Conservation (phyloP, 2,113 vertebrate species). For the Strigops habroptila region DNA sequence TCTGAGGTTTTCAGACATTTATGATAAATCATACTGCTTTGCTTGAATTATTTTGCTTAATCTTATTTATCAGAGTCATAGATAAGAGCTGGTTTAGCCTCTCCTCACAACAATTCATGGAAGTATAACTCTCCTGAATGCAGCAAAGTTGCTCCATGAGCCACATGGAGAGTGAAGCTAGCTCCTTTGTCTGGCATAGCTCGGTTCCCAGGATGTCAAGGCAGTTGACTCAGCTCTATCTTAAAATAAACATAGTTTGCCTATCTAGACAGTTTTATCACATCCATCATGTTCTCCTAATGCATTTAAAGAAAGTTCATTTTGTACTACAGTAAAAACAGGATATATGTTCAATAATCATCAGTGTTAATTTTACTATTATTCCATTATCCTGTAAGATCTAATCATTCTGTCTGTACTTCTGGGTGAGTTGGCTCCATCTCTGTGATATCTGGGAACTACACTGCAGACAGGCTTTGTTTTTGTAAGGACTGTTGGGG, state of each 20-base stretch:
- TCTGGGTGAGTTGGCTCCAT: slow-evolving; percentile 36
- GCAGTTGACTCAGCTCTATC: neutral
- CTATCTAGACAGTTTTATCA: neutral
- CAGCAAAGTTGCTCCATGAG: neutral
- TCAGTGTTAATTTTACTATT: slow-evolving; percentile 23
- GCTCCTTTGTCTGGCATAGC: neutral
- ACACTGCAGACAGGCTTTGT: slow-evolving; percentile 53
- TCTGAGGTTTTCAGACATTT: neutral
- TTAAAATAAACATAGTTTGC: neutral
- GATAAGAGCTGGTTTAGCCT: neutral
- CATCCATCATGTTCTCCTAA: neutral
- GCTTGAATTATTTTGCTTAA: neutral
- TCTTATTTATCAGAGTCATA: neutral
- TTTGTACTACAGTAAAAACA: neutral
- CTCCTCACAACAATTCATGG: neutral
- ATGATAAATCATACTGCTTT: neutral
- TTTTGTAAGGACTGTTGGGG: slow-evolving; percentile 5
- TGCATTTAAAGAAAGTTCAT: neutral
- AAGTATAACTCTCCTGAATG: neutral
- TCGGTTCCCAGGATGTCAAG: neutral
- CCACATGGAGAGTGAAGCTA: neutral
- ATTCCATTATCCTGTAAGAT: slow-evolving; percentile 27
- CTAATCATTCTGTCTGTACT: slow-evolving; percentile 25
- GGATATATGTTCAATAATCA: neutral
- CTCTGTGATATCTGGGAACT: slow-evolving; percentile 42